These are phyloP conservation scores for Nomia melanderi DNA, from an alignment of 1,140 invertebrate genomes.

Conservation along the genomic window DNA sequence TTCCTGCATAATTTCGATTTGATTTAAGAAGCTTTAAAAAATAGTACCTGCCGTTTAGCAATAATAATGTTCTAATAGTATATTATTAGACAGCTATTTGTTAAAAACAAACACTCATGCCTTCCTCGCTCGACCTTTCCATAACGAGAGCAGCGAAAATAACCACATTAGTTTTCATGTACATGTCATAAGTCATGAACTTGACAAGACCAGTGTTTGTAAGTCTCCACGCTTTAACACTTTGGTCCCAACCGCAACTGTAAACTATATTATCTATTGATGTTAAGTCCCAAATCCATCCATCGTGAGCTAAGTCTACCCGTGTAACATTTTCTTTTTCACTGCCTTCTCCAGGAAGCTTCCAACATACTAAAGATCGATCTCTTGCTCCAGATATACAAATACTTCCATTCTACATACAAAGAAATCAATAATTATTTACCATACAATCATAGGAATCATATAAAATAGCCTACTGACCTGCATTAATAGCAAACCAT, in stretches of 20 bases:
- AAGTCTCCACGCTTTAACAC: conserved; percentile 72
- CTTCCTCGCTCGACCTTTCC: conserved; percentile 39
- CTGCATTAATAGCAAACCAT: conserved; percentile 74
- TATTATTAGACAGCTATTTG: conserved; percentile 5
- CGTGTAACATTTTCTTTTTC: conserved; percentile 31
- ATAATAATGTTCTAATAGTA: not conserved
- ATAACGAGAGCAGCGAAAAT: conserved; percentile 29
- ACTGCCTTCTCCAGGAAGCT: conserved; percentile 54
- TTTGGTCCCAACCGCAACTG: conserved; percentile 77
- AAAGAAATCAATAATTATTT: conserved; percentile 7
- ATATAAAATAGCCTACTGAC: conserved; percentile 55
- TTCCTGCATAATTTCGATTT: not conserved
- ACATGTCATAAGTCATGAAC: conserved; percentile 70
- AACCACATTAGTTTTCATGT: conserved; percentile 41
- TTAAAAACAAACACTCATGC: conserved; percentile 28
- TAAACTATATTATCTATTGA: conserved; percentile 71
- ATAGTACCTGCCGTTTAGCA: not conserved
- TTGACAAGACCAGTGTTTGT: conserved; percentile 55
- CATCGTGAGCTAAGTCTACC: conserved; percentile 69
- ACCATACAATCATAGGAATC: not conserved
- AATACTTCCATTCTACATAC: conserved; percentile 65
- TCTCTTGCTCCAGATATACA: conserved; percentile 77
- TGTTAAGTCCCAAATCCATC: conserved; percentile 78
- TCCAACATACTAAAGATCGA: conserved; percentile 69
- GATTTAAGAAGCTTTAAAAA: not conserved